phyloP scores from a whole-genome alignment of 1,140 invertebrate species.

The Steinernema khuongi region DNA sequence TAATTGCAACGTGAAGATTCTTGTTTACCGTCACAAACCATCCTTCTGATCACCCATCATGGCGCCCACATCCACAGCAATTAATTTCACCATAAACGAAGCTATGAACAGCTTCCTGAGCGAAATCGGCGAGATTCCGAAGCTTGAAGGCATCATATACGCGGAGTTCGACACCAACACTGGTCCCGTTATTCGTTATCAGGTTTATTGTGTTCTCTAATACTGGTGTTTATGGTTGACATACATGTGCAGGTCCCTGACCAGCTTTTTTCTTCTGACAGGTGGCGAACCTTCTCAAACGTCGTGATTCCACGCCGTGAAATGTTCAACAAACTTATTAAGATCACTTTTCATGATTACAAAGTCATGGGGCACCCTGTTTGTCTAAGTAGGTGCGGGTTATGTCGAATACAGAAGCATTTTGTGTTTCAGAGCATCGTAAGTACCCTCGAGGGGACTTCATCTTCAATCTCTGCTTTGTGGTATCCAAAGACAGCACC shows the following conservation, averaged over 20 bases:
- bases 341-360: slow-evolving; percentile 48
- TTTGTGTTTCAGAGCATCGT: slow-evolving; percentile 18
- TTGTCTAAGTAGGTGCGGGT: slow-evolving; percentile 38
- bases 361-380: slow-evolving; percentile 56
- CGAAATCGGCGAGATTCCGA: slow-evolving; percentile 33
- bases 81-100: slow-evolving; percentile 12
- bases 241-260: not conserved
- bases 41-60: slow-evolving; percentile 8
- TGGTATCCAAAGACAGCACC: slow-evolving; percentile 39
- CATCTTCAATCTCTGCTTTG: slow-evolving; percentile 56
- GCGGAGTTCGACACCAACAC: slow-evolving; percentile 51
- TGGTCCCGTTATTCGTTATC: slow-evolving; percentile 50
- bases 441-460: slow-evolving; percentile 32
- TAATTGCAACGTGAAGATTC: not conserved
- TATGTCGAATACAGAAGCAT: not conserved
- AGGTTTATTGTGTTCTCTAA: slow-evolving; percentile 27
- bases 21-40: not conserved
- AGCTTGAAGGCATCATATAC: slow-evolving; percentile 47
- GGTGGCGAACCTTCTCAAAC: slow-evolving; percentile 11
- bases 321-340: slow-evolving; percentile 49
- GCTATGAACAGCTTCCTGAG: slow-evolving; percentile 1
- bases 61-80: not conserved
- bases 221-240: not conserved
- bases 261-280: not conserved
- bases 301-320: slow-evolving; percentile 36